phyloP scores from a whole-genome alignment of 35 echinoderm and acorn worm species.

The Heliocidaris tuberculata region DNA sequence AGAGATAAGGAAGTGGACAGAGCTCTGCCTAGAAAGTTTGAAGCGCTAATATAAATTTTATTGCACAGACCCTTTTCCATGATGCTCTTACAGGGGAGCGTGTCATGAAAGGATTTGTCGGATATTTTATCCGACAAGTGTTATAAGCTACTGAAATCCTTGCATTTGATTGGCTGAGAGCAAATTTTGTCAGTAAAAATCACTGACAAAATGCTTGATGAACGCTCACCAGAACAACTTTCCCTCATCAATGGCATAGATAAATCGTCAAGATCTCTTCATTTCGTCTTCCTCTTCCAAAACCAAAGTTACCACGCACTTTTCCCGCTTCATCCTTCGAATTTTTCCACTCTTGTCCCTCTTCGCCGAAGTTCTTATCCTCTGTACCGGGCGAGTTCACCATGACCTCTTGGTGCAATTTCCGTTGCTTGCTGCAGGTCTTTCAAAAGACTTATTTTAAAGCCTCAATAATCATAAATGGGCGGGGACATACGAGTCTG shows the following conservation, averaged over 20 bases:
- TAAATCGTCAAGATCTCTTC: background rate
- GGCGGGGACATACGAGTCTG: slow-evolving; percentile 8
- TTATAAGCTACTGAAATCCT: too few relatives aligned
- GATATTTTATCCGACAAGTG: too few relatives aligned
- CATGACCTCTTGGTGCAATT: background rate
- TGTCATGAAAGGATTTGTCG: too few relatives aligned
- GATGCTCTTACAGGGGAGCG: too few relatives aligned
- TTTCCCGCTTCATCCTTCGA: background rate
- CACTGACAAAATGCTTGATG: too few relatives aligned
- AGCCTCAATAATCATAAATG: background rate
- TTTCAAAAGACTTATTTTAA: slow-evolving; percentile 9
- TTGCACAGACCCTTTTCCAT: too few relatives aligned
- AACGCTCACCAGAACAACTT: too few relatives aligned
- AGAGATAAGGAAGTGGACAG: too few relatives aligned
- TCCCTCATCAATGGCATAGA: background rate
- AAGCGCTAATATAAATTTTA: too few relatives aligned
- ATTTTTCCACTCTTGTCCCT: background rate
- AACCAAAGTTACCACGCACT: background rate
- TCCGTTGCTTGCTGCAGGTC: background rate
- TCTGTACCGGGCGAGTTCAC: background rate
- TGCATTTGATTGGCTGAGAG: too few relatives aligned
- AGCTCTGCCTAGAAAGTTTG: too few relatives aligned
- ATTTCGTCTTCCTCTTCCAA: background rate
- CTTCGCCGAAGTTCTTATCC: background rate
- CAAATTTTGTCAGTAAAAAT: too few relatives aligned